A percentile compares a stretch with the other conserved stretches of the same genome.
These are phyloP conservation scores for Dugesia japonica DNA, from an alignment of 2,888 invertebrate genomes.

Conservation along the genomic window DNA sequence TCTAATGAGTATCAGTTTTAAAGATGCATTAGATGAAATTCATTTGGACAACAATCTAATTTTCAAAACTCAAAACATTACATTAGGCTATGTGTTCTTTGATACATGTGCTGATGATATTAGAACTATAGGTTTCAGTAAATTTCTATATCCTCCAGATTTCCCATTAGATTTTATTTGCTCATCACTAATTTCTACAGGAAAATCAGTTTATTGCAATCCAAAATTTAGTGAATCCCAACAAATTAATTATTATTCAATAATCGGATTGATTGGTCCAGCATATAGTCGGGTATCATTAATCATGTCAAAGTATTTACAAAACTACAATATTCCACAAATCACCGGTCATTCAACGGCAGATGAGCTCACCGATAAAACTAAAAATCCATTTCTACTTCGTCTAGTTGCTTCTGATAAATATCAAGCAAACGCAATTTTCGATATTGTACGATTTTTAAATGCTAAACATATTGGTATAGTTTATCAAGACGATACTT, in stretches of 20 bases:
- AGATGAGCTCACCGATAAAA: neutral
- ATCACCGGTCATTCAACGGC: conserved; percentile 13
- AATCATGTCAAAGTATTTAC: neutral
- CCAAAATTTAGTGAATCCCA: neutral
- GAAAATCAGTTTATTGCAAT: neutral
- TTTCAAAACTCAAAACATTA: neutral
- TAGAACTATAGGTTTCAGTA: neutral
- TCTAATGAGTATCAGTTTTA: neutral
- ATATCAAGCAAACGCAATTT: conserved; percentile 15
- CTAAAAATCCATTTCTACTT: neutral
- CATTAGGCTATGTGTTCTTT: neutral
- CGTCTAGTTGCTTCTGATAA: neutral
- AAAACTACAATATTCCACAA: neutral
- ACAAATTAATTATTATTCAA: neutral
- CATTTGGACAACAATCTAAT: neutral
- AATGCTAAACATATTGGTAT: neutral
- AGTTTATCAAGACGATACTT: neutral
- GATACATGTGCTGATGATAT: neutral
- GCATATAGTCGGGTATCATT: neutral
- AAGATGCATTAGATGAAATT: neutral
- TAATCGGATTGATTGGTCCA: neutral
- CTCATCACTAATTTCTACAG: neutral
- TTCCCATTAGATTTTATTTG: neutral
- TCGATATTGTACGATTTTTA: neutral
- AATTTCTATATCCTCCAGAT: neutral